These are phyloP conservation scores for Sinopyrophorus schimmeli DNA, from an alignment of 2,888 invertebrate genomes.

Conservation along the genomic window DNA sequence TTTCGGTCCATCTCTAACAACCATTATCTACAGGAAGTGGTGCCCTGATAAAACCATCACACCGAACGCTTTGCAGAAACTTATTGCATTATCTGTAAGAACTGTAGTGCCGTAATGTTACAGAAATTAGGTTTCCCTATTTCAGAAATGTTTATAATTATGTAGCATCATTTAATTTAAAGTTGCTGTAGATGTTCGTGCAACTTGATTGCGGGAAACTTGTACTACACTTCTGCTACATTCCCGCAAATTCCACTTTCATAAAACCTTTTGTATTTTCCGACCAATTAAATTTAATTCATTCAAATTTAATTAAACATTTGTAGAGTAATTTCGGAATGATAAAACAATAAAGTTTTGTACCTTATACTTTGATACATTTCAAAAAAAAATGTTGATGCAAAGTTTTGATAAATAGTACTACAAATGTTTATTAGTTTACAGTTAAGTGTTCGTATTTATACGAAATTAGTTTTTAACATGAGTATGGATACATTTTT, in stretches of 20 bases:
- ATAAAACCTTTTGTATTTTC: conserved; percentile 4
- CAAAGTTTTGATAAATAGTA: too few species aligned
- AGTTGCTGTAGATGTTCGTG: conserved; percentile 9
- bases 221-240: neutral
- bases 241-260: conserved; percentile 6
- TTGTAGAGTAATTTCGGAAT: neutral
- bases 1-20: conserved; percentile 9
- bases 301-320: too few species aligned
- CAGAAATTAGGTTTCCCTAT: conserved; percentile 15
- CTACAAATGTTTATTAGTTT: too few species aligned
- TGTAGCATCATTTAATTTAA: conserved; percentile 19
- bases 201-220: conserved; percentile 16
- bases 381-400: too few species aligned
- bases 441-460: too few species aligned
- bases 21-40: conserved; percentile 18
- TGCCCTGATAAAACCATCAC: conserved; percentile 18
- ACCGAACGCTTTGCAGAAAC: conserved; percentile 11
- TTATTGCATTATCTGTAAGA: conserved; percentile 9
- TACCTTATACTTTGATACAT: too few species aligned
- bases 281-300: neutral
- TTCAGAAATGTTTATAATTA: conserved; percentile 13
- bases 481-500: too few species aligned
- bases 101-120: conserved; percentile 8
- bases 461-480: too few species aligned
- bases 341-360: too few species aligned